A percentile compares a stretch with the other conserved stretches of the same genome.
Evolutionary conservation across 2,113 vertebrate genomes (phyloP).

Genomic region (Strix uralensis): DNA sequence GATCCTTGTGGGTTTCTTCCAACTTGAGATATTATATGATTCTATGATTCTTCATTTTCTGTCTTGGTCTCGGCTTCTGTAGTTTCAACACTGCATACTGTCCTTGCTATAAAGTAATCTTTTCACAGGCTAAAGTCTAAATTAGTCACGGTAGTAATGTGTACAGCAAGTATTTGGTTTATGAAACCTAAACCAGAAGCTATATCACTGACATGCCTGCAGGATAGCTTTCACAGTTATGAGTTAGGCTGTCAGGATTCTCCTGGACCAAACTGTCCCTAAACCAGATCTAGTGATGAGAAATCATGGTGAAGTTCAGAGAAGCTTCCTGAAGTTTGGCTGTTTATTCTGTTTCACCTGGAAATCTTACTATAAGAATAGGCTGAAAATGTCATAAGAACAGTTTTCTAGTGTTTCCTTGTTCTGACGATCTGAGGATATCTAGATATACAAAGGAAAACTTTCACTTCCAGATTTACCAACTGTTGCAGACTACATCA

Average conservation of each 20-base stretch:
- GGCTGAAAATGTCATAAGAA: not conserved
- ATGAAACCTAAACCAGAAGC: not conserved
- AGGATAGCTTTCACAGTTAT: not conserved
- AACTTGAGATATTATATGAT: not conserved
- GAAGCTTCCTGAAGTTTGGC: not conserved
- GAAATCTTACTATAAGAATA: not conserved
- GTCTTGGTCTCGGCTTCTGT: not conserved
- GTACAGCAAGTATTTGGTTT: not conserved
- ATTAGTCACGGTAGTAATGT: not conserved
- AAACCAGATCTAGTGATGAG: not conserved
- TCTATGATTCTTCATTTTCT: not conserved
- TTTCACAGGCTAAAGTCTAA: not conserved
- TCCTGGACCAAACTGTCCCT: not conserved
- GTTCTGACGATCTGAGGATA: not conserved
- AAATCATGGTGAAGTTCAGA: not conserved
- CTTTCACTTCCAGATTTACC: not conserved
- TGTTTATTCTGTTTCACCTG: not conserved
- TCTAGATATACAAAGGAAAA: not conserved
- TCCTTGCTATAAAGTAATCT: not conserved
- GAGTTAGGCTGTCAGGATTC: not conserved
- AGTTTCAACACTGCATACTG: not conserved
- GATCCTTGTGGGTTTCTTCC: not conserved
- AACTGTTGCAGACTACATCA: not conserved
- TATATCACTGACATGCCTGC: not conserved
- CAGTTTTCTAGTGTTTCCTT: not conserved